A percentile compares a stretch with the other conserved stretches of the same genome.
Evolutionary conservation across 2,888 invertebrate species (phyloP).

Genomic region (Caenorhabditis sp.): DNA sequence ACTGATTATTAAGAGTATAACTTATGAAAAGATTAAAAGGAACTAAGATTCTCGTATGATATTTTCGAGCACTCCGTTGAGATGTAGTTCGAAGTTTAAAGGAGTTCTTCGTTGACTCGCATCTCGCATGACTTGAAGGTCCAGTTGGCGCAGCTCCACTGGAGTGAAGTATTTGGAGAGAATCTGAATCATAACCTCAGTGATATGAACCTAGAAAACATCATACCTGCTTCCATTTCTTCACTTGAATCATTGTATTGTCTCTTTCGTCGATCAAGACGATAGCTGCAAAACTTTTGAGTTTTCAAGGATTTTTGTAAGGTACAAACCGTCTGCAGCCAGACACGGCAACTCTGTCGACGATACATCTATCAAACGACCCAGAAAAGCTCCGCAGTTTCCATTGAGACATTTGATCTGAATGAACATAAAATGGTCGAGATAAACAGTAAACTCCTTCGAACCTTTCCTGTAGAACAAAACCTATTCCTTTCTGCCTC

Average conservation of each 20-base stretch:
- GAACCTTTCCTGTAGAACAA: constrained; percentile 42
- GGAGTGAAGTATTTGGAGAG: constrained; percentile 59
- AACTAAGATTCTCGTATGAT: constrained; percentile 4
- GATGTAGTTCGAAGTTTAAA: not conserved
- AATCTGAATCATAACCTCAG: constrained; percentile 34
- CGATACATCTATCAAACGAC: constrained; percentile 39
- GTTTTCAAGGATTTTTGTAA: not conserved
- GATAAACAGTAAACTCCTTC: not conserved
- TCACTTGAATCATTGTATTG: constrained; percentile 1
- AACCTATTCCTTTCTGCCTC: not conserved
- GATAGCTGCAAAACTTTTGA: constrained; percentile 32
- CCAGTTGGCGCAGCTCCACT: constrained; percentile 34
- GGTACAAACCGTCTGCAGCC: constrained; percentile 36
- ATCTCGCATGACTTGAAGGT: constrained; percentile 56
- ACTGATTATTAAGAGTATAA: not conserved
- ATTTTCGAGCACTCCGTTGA: not conserved
- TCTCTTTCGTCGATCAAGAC: not conserved
- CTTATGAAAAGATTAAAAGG: not conserved
- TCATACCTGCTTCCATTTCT: constrained; percentile 55
- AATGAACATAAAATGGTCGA: not conserved
- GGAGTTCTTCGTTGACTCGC: constrained; percentile 2
- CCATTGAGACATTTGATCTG: constrained; percentile 20
- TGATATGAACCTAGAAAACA: not conserved
- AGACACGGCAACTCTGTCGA: constrained; percentile 43
- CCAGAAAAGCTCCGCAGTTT: constrained; percentile 42